Percentiles rank a stretch among this genome's conserved stretches.
Evolutionary conservation across 2,797 vertebrate genomes (phyloP).

Genomic region (Enteromius argenteus): DNA sequence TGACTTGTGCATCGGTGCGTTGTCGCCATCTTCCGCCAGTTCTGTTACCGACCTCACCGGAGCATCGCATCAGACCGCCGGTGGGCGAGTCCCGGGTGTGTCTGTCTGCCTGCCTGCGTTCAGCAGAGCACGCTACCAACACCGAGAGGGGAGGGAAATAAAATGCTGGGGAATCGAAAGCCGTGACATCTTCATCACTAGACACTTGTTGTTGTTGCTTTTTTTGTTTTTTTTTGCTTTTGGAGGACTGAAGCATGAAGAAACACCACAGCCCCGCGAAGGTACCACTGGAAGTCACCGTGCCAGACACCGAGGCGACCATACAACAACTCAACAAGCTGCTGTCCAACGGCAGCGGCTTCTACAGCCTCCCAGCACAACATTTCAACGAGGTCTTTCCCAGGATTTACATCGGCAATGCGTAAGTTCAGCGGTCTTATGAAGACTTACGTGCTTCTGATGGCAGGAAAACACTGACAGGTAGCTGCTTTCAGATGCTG

Average conservation of each 20-base stretch:
- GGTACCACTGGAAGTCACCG: slow-evolving; percentile 68
- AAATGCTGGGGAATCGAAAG: slow-evolving; percentile 66
- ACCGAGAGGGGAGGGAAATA: slow-evolving; percentile 39
- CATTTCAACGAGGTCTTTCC: slow-evolving; percentile 96
- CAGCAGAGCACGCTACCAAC: slow-evolving; percentile 63
- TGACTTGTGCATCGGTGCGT: slow-evolving; percentile 51
- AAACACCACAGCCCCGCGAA: slow-evolving; percentile 81
- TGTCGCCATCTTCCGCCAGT: slow-evolving; percentile 62
- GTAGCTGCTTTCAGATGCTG: slow-evolving; percentile 24
- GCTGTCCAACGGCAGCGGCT: slow-evolving; percentile 88
- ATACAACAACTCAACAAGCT: slow-evolving; percentile 94
- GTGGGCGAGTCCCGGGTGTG: slow-evolving; percentile 73
- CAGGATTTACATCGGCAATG: slow-evolving; percentile 93
- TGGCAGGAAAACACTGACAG: slow-evolving; percentile 55
- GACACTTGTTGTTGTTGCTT: slow-evolving; percentile 51
- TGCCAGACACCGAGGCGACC: slow-evolving; percentile 78
- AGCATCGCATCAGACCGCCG: slow-evolving; percentile 62
- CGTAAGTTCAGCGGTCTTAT: slow-evolving; percentile 82
- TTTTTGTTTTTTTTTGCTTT: slow-evolving; percentile 40
- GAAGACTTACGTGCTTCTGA: background rate
- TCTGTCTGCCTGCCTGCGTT: slow-evolving; percentile 63
- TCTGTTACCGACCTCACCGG: slow-evolving; percentile 55
- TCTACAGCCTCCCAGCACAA: slow-evolving; percentile 92
- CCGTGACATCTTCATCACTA: slow-evolving; percentile 47
- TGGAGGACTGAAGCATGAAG: slow-evolving; percentile 74